Evolutionary conservation across 2,797 vertebrate species (phyloP).

Genomic region (Podarcis lilfordi): DNA sequence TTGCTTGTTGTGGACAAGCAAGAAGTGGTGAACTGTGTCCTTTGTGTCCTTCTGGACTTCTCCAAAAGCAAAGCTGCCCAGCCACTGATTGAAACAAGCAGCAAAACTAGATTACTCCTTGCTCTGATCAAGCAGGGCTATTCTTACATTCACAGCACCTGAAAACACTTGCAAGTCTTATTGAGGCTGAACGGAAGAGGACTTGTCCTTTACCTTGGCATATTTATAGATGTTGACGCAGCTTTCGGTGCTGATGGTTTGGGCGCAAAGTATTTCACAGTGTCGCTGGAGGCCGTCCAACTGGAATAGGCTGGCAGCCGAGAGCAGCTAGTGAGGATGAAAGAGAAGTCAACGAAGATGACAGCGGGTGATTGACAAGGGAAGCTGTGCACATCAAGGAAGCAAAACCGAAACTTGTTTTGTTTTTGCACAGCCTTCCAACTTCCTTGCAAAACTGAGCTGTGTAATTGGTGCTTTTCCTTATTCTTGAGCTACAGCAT

Average conservation of each 20-base stretch:
- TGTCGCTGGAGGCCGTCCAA: constrained; percentile 90
- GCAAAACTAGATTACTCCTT: too few relatives aligned
- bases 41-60: too few relatives aligned
- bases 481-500: background rate
- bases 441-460: background rate
- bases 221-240: constrained; percentile 92
- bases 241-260: constrained; percentile 87
- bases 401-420: background rate
- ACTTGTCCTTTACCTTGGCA: constrained; percentile 85
- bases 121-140: background rate
- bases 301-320: constrained; percentile 92
- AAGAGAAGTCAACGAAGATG: constrained; percentile 43
- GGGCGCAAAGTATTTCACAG: constrained; percentile 93
- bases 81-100: too few relatives aligned
- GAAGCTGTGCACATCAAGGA: constrained; percentile 17
- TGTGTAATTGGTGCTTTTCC: background rate
- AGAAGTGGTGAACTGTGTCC: too few relatives aligned
- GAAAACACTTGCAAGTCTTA: background rate
- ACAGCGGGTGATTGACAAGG: background rate
- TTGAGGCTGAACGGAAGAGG: background rate
- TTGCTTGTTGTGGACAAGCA: too few relatives aligned
- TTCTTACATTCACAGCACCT: fast-evolving
- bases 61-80: too few relatives aligned
- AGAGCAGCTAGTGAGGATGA: constrained; percentile 82
- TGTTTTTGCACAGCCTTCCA: background rate